These are phyloP conservation scores for Platalea minor DNA, from an alignment of 2,797 vertebrate genomes.

Conservation along the genomic window DNA sequence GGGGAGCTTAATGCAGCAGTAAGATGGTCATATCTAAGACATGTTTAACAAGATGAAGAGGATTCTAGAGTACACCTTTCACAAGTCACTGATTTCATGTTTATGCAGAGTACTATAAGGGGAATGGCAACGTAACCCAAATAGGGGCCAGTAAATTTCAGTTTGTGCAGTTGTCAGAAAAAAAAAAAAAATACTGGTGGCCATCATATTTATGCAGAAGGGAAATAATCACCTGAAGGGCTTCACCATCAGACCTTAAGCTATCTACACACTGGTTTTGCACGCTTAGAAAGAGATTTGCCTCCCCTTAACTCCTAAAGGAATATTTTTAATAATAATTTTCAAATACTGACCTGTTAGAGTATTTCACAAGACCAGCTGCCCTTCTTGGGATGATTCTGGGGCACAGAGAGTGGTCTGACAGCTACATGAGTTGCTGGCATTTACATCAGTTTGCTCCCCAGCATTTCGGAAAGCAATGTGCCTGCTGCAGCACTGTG, in stretches of 20 bases:
- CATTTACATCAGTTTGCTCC: neutral
- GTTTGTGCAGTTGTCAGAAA: neutral
- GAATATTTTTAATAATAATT: neutral
- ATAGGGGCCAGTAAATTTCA: neutral
- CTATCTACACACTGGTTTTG: neutral
- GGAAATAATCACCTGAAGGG: neutral
- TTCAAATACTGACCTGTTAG: neutral
- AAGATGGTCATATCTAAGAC: neutral
- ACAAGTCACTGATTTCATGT: neutral
- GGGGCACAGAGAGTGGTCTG: no score
- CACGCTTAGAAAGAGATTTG: neutral
- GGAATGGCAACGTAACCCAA: neutral
- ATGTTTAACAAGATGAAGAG: neutral
- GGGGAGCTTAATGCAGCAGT: neutral
- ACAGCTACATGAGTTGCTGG: neutral
- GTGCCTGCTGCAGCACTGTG: neutral
- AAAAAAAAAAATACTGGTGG: neutral
- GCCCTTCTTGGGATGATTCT: neutral
- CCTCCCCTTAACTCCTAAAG: neutral
- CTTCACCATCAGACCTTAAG: neutral
- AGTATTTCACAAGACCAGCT: neutral
- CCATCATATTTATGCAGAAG: neutral
- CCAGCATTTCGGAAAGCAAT: neutral
- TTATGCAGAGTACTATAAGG: neutral
- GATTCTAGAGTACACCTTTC: neutral